Evolutionary conservation across 2,888 invertebrate species (phyloP), one percentile per base, ranked within the genome.

Genomic region (Clanis bilineata): DNA sequence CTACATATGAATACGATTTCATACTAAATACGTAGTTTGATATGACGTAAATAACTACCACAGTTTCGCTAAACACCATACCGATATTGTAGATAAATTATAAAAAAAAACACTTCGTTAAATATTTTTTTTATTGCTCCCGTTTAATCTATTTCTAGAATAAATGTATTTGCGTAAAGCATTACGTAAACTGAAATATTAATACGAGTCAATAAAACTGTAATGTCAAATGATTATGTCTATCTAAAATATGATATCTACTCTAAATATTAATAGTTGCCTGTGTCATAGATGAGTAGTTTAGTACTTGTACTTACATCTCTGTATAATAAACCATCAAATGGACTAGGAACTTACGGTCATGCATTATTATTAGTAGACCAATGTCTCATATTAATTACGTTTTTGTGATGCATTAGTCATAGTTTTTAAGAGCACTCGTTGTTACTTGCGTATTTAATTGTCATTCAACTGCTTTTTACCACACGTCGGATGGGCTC

Each of bases 1-100:
- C 60, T 62, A 60, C 55, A 62, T 62, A 55, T 21, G 51, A 60
- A 59, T 22, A 2, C 23, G 2, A 47, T 60, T 63, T 65, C 60
- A 43, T 57, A 55, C 18, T 63, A 57, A 63, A 61, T 61, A 61
- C 41, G 45, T 32, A 57, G 51, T 18, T 41, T 32, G 15, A 51
- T 32, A 51, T 51, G 51, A 51, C 51, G 51, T 32, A 28, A 32
- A 5, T 10, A 32, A 28, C 51, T 18, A 32, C 28, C 51, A 51
- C 51, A 32, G 28, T 51, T 51, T 32, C 28, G 28, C 18, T 51
- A 51, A 28, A 51, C 28, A 51, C 32, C 47, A 28, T 10, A 10
- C 32, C 10, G 32, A 28, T 51, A 51, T 28, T 32, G 2, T 21
- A 3, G 51, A 18, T 18, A 32, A 51, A 28, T 18, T 32, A 28